These are phyloP conservation scores for Muntiacus reevesi DNA, from an alignment of 2,113 vertebrate genomes.

Conservation along the genomic window DNA sequence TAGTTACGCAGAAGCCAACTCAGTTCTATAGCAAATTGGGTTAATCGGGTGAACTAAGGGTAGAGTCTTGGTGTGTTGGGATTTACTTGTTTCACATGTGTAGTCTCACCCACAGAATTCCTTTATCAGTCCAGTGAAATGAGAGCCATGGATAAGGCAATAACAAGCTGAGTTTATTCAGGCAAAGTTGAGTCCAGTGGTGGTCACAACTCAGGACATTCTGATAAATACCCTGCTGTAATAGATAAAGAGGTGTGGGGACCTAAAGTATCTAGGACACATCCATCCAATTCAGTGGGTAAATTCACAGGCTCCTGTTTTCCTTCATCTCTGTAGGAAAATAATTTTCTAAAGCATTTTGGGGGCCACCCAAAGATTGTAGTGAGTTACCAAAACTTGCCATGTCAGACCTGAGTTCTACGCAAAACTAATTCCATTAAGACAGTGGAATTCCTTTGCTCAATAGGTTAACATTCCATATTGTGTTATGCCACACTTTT, in stretches of 20 bases:
- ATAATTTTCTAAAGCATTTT: not conserved
- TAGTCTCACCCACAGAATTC: not conserved
- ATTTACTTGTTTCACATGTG: not conserved
- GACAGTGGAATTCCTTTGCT: not conserved
- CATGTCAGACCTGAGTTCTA: not conserved
- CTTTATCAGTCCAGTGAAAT: not conserved
- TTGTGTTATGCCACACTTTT: not conserved
- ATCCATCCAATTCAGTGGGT: not conserved
- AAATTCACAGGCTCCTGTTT: not conserved
- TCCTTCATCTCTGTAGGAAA: not conserved
- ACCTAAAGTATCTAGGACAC: not conserved
- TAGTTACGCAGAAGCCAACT: not conserved
- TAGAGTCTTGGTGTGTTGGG: not conserved
- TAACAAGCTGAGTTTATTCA: not conserved
- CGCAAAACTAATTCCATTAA: not conserved
- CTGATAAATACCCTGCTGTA: not conserved
- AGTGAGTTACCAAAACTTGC: not conserved
- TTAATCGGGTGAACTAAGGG: not conserved
- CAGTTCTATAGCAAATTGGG: not conserved
- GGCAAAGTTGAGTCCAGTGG: not conserved
- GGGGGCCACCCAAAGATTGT: not conserved
- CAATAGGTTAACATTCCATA: not conserved
- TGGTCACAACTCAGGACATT: not conserved
- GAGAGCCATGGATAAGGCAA: not conserved
- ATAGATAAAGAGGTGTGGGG: not conserved